These are phyloP conservation scores for Butorides virescens DNA, from an alignment of 2,113 vertebrate species.

Conservation along the genomic window DNA sequence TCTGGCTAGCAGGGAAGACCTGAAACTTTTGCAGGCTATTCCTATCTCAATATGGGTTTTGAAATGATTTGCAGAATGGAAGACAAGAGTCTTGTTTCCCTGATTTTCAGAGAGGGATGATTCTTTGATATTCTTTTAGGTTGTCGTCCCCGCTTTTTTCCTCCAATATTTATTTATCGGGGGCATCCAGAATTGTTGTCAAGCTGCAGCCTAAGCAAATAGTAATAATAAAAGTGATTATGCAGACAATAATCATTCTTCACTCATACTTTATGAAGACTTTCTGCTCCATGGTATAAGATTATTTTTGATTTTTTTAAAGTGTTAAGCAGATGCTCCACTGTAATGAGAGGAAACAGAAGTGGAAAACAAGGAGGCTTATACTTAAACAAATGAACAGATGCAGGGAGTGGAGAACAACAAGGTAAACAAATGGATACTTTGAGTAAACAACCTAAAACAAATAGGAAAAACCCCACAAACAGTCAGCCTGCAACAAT, in stretches of 20 bases:
- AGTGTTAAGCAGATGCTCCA: slow-evolving; percentile 64
- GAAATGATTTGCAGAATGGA: background rate
- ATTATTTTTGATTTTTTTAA: slow-evolving; percentile 39
- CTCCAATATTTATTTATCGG: background rate
- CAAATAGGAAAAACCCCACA: background rate
- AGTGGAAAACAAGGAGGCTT: slow-evolving; percentile 43
- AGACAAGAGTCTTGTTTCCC: background rate
- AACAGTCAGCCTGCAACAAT: background rate
- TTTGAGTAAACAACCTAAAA: slow-evolving; percentile 47
- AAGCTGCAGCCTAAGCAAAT: background rate
- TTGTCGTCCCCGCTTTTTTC: fast-evolving
- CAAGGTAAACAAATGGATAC: slow-evolving; percentile 67
- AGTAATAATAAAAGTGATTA: background rate
- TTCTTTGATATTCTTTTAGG: background rate
- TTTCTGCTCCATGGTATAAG: background rate
- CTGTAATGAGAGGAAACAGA: slow-evolving; percentile 65
- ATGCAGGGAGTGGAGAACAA: slow-evolving; percentile 67
- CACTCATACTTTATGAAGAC: background rate
- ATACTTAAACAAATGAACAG: slow-evolving; percentile 72
- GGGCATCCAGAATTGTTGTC: background rate
- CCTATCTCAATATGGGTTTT: background rate
- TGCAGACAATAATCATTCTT: background rate
- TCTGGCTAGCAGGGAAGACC: background rate
- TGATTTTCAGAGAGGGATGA: background rate
- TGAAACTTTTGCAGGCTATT: background rate